Percentiles rank a stretch among this genome's conserved stretches.
Evolutionary conservation across 1,140 invertebrate genomes (phyloP).

Genomic region (Trichonephila clavata): DNA sequence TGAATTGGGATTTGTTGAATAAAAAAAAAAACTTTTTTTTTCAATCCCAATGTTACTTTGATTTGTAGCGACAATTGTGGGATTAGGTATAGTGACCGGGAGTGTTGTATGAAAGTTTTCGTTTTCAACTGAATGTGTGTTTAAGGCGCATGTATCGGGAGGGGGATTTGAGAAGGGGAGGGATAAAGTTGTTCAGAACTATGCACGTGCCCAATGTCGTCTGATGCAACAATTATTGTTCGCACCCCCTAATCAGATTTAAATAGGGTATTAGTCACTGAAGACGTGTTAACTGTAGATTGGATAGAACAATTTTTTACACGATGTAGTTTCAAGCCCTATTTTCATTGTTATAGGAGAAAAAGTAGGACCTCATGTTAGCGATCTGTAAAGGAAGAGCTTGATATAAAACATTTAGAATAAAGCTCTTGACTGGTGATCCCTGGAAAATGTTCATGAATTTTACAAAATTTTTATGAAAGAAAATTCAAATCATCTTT

Average conservation of each 20-base stretch:
- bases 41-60: constrained; percentile 17
- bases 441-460: too few relatives aligned
- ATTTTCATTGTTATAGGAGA: not conserved
- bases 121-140: constrained; percentile 15
- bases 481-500: too few relatives aligned
- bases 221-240: not conserved
- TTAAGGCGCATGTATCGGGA: not conserved
- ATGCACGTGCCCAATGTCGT: not conserved
- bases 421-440: too few relatives aligned
- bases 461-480: too few relatives aligned
- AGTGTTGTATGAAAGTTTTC: not conserved
- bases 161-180: not conserved
- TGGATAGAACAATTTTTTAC: not conserved
- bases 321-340: not conserved
- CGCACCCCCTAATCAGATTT: not conserved
- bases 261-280: not conserved
- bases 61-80: constrained; percentile 19
- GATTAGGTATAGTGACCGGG: not conserved
- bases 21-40: not conserved
- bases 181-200: not conserved
- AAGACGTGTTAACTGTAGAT: constrained; percentile 3
- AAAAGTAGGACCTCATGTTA: not conserved
- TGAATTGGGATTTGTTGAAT: not conserved
- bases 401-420: too few relatives aligned
- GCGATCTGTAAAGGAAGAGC: too few relatives aligned